Conservation (phyloP, 2,113 vertebrate genomes). For the Trichomycterus rosablanca region DNA sequence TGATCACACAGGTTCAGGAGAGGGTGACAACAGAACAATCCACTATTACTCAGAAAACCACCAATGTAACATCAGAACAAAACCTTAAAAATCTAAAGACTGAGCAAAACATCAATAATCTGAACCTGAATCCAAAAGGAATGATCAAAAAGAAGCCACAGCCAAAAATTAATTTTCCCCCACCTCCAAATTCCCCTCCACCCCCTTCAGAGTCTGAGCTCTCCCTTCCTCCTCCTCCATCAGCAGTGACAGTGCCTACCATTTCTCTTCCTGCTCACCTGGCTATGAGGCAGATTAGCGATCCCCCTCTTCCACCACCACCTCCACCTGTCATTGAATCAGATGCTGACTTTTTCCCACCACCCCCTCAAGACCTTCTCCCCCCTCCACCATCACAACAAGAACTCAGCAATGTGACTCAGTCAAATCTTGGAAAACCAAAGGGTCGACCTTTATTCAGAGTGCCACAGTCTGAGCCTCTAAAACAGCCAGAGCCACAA, state of each 20-base stretch:
- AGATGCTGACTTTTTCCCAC: slow-evolving; percentile 63
- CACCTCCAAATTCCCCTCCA: slow-evolving; percentile 74
- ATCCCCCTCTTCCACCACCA: slow-evolving; percentile 67
- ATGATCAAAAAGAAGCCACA: slow-evolving; percentile 55
- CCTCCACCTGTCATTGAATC: slow-evolving; percentile 65
- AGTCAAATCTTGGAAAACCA: slow-evolving; percentile 48
- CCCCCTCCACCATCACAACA: slow-evolving; percentile 65
- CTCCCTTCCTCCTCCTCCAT: slow-evolving; percentile 79
- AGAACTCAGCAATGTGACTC: slow-evolving; percentile 63
- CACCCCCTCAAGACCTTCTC: slow-evolving; percentile 62
- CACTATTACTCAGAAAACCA: slow-evolving; percentile 45
- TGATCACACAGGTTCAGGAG: slow-evolving; percentile 55
- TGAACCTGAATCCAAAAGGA: slow-evolving; percentile 51
- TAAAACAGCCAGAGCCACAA: slow-evolving; percentile 53
- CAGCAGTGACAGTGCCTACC: slow-evolving; percentile 59
- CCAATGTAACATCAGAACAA: slow-evolving; percentile 52
- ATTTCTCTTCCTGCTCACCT: slow-evolving; percentile 47
- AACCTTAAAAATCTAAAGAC: slow-evolving; percentile 53
- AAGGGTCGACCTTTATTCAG: slow-evolving; percentile 61
- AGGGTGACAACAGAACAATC: slow-evolving; percentile 45
- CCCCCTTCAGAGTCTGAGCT: slow-evolving; percentile 78
- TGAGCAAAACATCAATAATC: slow-evolving; percentile 46
- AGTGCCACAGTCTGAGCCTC: slow-evolving; percentile 65
- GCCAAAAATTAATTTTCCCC: slow-evolving; percentile 70
- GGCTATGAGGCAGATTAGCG: slow-evolving; percentile 64